Base-by-base conservation (phyloP, 2,888 invertebrate species). In the Philereme vetulata region DNA sequence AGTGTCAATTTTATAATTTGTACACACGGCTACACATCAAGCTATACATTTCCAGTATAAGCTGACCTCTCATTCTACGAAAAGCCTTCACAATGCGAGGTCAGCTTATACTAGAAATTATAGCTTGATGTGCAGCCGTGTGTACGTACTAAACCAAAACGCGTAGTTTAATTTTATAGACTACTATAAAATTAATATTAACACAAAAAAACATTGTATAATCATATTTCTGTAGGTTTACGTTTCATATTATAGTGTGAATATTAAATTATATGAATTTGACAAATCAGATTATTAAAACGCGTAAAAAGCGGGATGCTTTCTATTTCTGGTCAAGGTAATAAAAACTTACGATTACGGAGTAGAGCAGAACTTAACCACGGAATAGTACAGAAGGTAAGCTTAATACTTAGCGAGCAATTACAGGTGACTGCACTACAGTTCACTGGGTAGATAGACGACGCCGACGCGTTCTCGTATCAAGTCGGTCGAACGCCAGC, bases 171-270 rank as follows among this genome's bases (percentile, higher is more conserved):
- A 60, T 62, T 68, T 68, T 64, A 68, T 62, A 48, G 51, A 33
- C 8, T 35, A 40, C 58, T 52, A 60, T 68, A 61, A 66, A 68
- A 68, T 63, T 66, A 58, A 65, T 64, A 60, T 67, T 62, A 60
- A 64, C 58, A 56, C n/a, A 49, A 2, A n/a, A 51, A 57, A 33
- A 51, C 38, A 55, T 55, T 57, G 59, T 44, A 65, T 51, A 61
- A 52, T 56, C 57, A 43, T 54, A 63, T 49, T 54, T 61, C 59
- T 60, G 55, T 63, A 51, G 52, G 56, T 48, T 35, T 51, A 48
- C 54, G 33, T 56, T 64, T 65, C 55, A 61, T 59, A 60, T 50
- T 51, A 34, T 36, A 50, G 64, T 66, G 66, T 65, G 66, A 66
- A 64, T 66, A 47, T 64, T 45, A 60, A 61, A 63, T 64, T 63